Conservation (phyloP, 2,888 invertebrate species). For the Megastigmus dorsalis region DNA sequence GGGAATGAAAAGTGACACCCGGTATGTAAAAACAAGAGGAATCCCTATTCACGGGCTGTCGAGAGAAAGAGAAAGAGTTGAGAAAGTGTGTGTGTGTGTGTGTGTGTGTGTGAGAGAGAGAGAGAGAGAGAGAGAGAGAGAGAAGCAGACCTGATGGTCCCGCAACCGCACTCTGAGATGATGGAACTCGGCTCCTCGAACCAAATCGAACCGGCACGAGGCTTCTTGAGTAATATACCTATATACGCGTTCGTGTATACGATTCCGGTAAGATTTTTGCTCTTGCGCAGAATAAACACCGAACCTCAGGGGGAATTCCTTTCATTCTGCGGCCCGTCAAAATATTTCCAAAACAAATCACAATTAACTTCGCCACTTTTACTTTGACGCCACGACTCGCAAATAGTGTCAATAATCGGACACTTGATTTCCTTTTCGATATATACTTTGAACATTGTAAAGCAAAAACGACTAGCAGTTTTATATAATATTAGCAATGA, state of each 20-base stretch:
- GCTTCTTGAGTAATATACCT: slow-evolving; percentile 15
- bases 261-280: slow-evolving; percentile 32
- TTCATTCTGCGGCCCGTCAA: slow-evolving; percentile 25
- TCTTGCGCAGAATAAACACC: slow-evolving; percentile 5
- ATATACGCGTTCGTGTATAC: neutral
- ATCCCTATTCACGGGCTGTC: slow-evolving; percentile 44
- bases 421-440: no score
- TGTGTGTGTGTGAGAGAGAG: no score
- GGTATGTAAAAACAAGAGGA: slow-evolving; percentile 47
- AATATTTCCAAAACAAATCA: slow-evolving; percentile 36
- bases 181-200: no score
- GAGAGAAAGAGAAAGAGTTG: no score
- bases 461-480: no score
- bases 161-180: neutral
- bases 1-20: slow-evolving; percentile 50
- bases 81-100: no score
- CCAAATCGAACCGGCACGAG: neutral
- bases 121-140: slow-evolving; percentile 20
- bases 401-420: no score
- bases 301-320: slow-evolving; percentile 10
- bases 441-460: no score
- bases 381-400: neutral
- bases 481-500: no score
- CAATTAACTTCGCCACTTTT: slow-evolving; percentile 1
- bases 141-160: slow-evolving; percentile 35